Evolutionary conservation across 2,113 vertebrate species (phyloP), one percentile per base, ranked within the genome.

Genomic region (Rattus rattus): DNA sequence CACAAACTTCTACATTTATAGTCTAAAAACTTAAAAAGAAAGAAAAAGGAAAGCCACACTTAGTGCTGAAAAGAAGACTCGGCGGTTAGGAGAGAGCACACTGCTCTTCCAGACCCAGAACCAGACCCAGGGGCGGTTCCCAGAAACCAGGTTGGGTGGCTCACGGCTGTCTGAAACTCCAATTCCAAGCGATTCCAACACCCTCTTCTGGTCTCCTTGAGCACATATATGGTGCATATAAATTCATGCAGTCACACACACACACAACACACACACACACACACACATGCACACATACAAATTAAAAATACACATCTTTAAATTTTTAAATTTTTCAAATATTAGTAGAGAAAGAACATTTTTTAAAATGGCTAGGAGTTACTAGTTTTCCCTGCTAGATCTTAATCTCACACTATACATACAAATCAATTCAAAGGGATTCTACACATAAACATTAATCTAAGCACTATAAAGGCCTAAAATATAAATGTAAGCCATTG

Each of bases 371-470:
- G 4, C 8, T 43, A 7, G 9, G 12, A 36, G 79, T 20, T 49
- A 87, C 16, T 39, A 22, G 13, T 20, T n/a, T 56, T 8, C n/a
- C 24, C 56, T 84, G 43, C 8, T 54, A 5, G 33, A 69, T 20
- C 17, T 54, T 90, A 72, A 90, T 13, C n/a, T 91, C 72, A 91
- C 3, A 81, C 2, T 26, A 20, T 13, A 85, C 9, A 56, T 33
- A 88, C 56, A 93, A 65, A 92, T 86, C 70, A 79, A 84, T 26
- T 79, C 16, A 39, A 94, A 92, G 54, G 22, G 33, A 72, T 88
- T 20, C 49, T 0, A 77, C 7, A 52, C 11, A 43, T 88, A 94
- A 92, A 88, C 59, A 63, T 36, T 77, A 89, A n/a, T 86, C 17
- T 36, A 36, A 56, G 91, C 73, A 43, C 54, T 69, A 77, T 13